Conservation (phyloP, 2,888 invertebrate genomes). For the Cheilosia pagana region DNA sequence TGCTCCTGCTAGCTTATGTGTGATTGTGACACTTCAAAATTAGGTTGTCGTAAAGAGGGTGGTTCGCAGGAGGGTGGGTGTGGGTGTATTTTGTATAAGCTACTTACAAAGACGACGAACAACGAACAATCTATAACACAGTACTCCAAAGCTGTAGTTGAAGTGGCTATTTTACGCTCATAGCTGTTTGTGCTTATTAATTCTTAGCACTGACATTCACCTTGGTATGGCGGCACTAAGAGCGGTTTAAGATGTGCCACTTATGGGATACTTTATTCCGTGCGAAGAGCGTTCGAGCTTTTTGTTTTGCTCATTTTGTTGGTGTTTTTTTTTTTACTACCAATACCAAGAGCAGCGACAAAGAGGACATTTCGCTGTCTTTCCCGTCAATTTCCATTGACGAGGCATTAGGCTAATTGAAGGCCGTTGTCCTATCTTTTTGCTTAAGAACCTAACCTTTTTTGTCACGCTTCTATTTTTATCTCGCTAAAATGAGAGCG, state of each 20-base stretch:
- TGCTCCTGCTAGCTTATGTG: slow-evolving; percentile 52
- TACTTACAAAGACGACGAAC: slow-evolving; percentile 46
- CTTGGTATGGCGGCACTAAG: slow-evolving; percentile 53
- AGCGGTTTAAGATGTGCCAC: slow-evolving; percentile 47
- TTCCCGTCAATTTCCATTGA: background rate
- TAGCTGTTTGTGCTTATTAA: slow-evolving; percentile 9
- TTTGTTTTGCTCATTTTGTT: background rate
- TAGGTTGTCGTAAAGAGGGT: slow-evolving; percentile 56
- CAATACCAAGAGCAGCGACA: background rate
- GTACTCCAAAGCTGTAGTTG: slow-evolving; percentile 1
- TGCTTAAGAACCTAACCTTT: no score
- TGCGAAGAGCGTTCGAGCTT: slow-evolving; percentile 7
- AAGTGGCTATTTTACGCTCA: slow-evolving; percentile 19
- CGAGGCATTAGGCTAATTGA: background rate
- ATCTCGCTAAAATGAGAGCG: background rate
- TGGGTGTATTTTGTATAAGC: slow-evolving; percentile 67
- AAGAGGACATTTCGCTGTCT: slow-evolving; percentile 23
- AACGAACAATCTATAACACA: slow-evolving; percentile 65
- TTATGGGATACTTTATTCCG: slow-evolving; percentile 17
- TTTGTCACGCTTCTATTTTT: slow-evolving; percentile 7
- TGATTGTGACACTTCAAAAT: slow-evolving; percentile 71
- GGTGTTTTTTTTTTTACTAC: background rate
- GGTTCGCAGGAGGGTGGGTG: slow-evolving; percentile 9
- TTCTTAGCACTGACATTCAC: slow-evolving; percentile 66
- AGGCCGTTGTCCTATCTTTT: background rate